phyloP scores from a whole-genome alignment of 1,140 invertebrate genomes.

The Drosophila mauritiana region DNA sequence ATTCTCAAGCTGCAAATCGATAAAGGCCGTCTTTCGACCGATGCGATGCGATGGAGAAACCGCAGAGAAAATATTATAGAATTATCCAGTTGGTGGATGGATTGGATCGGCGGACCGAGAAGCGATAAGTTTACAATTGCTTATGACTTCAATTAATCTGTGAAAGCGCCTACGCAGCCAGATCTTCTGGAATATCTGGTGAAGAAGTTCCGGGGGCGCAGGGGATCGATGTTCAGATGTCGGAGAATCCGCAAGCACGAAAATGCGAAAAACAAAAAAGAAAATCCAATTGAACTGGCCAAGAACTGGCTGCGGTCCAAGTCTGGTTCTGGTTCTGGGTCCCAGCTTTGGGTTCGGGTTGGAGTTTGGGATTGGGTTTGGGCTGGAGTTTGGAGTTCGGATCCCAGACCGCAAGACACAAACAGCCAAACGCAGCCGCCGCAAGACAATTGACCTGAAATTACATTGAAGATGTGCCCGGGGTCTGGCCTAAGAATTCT shows the following conservation, averaged over 20 bases:
- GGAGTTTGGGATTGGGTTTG: background rate
- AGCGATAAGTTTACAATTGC: conserved; percentile 83
- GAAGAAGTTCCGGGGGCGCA: conserved; percentile 4
- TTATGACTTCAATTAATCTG: conserved; percentile 84
- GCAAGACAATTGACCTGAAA: conserved; percentile 83
- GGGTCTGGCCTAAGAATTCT: conserved; percentile 51
- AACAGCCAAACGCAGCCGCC: conserved; percentile 51
- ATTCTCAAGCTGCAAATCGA: conserved; percentile 45
- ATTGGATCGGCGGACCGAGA: conserved; percentile 52
- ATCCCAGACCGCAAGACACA: conserved; percentile 44
- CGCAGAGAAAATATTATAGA: conserved; percentile 47
- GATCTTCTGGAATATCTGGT: conserved; percentile 1
- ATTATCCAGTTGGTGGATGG: conserved; percentile 61
- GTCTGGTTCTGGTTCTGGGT: conserved; percentile 41
- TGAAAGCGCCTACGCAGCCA: conserved; percentile 80
- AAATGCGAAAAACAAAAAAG: conserved; percentile 46
- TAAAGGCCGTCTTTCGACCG: conserved; percentile 2
- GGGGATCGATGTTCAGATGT: conserved; percentile 25
- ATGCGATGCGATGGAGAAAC: conserved; percentile 26
- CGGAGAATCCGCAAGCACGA: conserved; percentile 46
- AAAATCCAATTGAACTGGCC: conserved; percentile 61
- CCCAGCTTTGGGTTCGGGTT: conserved; percentile 39
- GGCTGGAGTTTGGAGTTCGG: conserved; percentile 33
- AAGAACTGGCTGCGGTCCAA: conserved; percentile 36
- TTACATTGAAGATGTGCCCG: conserved; percentile 75